Evolutionary conservation across 2,888 invertebrate genomes (phyloP).

Genomic region (Volucella inanis): DNA sequence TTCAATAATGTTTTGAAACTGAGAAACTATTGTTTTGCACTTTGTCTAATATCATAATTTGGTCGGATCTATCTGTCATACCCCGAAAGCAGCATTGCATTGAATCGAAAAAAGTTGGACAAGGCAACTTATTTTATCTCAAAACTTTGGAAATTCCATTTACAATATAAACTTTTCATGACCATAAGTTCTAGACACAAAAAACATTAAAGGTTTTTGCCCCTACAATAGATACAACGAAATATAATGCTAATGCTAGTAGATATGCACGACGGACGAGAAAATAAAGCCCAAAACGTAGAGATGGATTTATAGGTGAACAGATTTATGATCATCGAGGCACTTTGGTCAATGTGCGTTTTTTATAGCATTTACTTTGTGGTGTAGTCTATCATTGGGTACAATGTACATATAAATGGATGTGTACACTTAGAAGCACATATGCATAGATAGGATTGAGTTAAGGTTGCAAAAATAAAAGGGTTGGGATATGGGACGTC

Average conservation of each 20-base stretch:
- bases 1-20: no score
- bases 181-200: no score
- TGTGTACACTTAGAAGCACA: no score
- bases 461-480: slow-evolving; percentile 6
- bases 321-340: slow-evolving; percentile 47
- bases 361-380: slow-evolving; percentile 29
- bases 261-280: neutral
- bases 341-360: slow-evolving; percentile 26
- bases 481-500: neutral
- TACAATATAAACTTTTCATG: no score
- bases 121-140: no score
- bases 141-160: no score
- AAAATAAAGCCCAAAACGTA: slow-evolving; percentile 31
- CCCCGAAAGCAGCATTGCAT: no score
- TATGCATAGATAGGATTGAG: neutral
- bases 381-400: slow-evolving; percentile 10
- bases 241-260: slow-evolving; percentile 29
- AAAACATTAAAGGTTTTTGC: no score
- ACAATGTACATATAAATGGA: neutral
- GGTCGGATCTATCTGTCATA: no score
- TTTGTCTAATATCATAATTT: no score
- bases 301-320: slow-evolving; percentile 55
- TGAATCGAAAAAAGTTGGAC: no score
- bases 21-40: no score
- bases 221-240: neutral